Evolutionary conservation across 2,888 invertebrate genomes (phyloP), one percentile per base, ranked within the genome.

Genomic region (Ennomos fuscantarius): DNA sequence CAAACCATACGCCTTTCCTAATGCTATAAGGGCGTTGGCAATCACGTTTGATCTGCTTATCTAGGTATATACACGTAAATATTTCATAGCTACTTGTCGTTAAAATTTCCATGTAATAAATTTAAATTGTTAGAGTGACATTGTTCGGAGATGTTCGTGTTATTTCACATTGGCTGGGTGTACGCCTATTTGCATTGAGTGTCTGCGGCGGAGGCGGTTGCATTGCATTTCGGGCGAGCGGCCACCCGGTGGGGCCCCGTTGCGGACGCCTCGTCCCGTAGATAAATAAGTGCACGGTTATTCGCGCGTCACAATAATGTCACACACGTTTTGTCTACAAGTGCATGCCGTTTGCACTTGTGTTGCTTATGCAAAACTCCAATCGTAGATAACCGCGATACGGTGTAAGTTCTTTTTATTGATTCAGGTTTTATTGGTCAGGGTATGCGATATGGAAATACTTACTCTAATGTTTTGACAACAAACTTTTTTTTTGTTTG

Each of bases 231-330:
- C 72, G 76, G 76, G 79, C 78, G 77, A 72, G 74, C 73, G 80
- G 78, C 80, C 81, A 87, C 90, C 89, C 89, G 81, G 61, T 79
- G 74, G 82, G 83, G 86, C 86, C 89, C 79, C 89, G 78, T 66
- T 33, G 33, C 73, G 66, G 64, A 66, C 75, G 74, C 72, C 77
- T 74, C 81, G 78, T 77, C 81, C 78, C 81, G 85, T 84, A 82
- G 89, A 88, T 88, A 87, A 84, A 64, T 82, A 82, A 86, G 80
- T 86, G 86, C 86, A 84, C 78, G 78, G 73, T 76, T 84, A 84
- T 84, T 78, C 73, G 74, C 76, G 78, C 84, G 77, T 72, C 78
- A 81, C 72, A 24, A 24, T 24, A 24, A 70, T 60, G 46, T 53
- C 63, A 76, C 72, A 72, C 75, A 24, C 79, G 82, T 79, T 76